phyloP scores from a whole-genome alignment of 1,140 invertebrate species.

The Calephelis virginiensis region DNA sequence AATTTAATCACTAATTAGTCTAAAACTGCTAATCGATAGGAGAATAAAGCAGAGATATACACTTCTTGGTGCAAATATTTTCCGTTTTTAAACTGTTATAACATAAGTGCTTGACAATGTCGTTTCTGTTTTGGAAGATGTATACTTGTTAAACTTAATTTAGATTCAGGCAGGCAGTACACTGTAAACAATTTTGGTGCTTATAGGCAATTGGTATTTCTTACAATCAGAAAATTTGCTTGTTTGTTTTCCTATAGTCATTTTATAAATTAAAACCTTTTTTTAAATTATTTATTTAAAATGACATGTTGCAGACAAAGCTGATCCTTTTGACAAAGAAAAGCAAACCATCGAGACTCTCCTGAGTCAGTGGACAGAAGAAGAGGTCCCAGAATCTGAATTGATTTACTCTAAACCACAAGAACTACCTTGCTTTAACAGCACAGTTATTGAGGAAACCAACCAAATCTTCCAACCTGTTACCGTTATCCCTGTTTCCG shows the following conservation, averaged over 20 bases:
- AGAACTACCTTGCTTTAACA: conserved; percentile 62
- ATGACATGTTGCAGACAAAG: conserved; percentile 44
- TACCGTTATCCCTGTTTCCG: conserved; percentile 47
- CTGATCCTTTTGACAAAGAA: conserved; percentile 61
- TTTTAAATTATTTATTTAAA: conserved; percentile 17
- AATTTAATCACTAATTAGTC: not conserved
- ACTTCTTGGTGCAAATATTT: too few relatives aligned
- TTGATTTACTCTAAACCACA: conserved; percentile 33
- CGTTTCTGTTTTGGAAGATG: too few relatives aligned
- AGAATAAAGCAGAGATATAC: too few relatives aligned
- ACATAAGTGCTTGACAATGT: not conserved
- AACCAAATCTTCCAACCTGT: conserved; percentile 61
- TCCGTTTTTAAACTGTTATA: not conserved
- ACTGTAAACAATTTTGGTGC: too few relatives aligned
- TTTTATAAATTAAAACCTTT: not conserved
- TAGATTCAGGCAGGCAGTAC: too few relatives aligned
- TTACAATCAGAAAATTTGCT: too few relatives aligned
- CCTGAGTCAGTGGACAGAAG: conserved; percentile 71
- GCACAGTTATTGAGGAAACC: conserved; percentile 57
- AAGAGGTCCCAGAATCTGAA: conserved; percentile 65
- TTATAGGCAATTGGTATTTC: too few relatives aligned
- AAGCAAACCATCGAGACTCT: conserved; percentile 67
- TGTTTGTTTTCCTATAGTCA: too few relatives aligned
- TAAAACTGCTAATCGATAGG: too few relatives aligned
- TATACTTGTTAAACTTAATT: too few relatives aligned